Evolutionary conservation across 2,113 vertebrate genomes (phyloP).

Genomic region (Macquaria ambigua): DNA sequence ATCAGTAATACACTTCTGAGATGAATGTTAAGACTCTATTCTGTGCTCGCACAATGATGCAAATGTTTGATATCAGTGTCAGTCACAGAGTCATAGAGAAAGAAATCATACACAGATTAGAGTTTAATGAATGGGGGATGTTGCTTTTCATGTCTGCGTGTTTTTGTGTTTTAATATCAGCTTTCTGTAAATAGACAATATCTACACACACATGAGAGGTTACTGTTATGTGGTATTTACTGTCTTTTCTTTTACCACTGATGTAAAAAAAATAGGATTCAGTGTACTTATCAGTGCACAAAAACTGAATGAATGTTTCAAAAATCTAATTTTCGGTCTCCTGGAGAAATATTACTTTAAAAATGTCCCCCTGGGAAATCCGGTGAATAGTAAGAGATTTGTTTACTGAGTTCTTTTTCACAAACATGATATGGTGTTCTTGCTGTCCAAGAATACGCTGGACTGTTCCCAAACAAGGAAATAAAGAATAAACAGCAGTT

Average conservation of each 20-base stretch:
- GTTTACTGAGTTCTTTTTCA: background rate
- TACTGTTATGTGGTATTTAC: background rate
- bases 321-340: background rate
- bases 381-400: background rate
- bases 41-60: slow-evolving; percentile 43
- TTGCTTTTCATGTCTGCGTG: background rate
- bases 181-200: slow-evolving; percentile 6
- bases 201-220: background rate
- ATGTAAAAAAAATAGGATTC: background rate
- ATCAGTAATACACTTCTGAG: slow-evolving; percentile 49
- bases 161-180: slow-evolving; percentile 16
- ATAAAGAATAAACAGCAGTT: background rate
- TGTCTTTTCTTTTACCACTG: no score
- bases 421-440: slow-evolving; percentile 1
- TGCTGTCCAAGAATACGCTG: background rate
- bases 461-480: background rate
- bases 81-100: slow-evolving; percentile 37
- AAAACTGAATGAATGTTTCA: slow-evolving; percentile 18
- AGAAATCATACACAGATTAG: slow-evolving; percentile 38
- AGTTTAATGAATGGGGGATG: slow-evolving; percentile 38
- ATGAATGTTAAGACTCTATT: slow-evolving; percentile 51
- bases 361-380: background rate
- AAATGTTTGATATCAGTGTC: slow-evolving; percentile 36
- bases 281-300: background rate
- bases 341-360: background rate